Evolutionary conservation across 2,888 invertebrate species (phyloP).

Genomic region (Sphinx pinastri): DNA sequence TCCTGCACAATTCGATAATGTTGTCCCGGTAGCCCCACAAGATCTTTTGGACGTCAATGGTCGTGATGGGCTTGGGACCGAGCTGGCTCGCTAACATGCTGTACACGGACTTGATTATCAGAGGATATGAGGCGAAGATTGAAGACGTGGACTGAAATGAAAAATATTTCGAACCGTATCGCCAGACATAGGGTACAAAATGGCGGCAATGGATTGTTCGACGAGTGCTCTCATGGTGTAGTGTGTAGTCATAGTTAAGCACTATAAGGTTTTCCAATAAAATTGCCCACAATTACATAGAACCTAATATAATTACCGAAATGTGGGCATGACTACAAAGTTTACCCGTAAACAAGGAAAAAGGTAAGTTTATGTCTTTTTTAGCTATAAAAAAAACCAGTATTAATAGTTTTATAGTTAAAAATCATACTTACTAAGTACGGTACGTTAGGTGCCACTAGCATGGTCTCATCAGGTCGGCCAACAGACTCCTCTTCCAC

Average conservation of each 20-base stretch:
- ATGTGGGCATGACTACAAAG: no score
- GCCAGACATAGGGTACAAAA: not conserved
- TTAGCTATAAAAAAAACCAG: no score
- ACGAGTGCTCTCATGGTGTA: no score
- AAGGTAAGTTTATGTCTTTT: no score
- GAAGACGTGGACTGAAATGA: not conserved
- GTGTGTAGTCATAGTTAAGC: no score
- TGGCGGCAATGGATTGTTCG: not conserved
- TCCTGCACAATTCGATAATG: slow-evolving; percentile 35
- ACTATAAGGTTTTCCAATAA: no score
- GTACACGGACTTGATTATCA: slow-evolving; percentile 84
- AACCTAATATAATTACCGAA: no score
- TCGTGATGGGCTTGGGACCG: slow-evolving; percentile 82
- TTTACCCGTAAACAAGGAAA: no score
- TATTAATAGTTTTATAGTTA: no score
- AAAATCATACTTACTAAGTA: slow-evolving; percentile 83
- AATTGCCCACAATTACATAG: no score
- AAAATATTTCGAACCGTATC: not conserved
- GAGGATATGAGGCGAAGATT: slow-evolving; percentile 63
- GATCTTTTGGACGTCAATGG: slow-evolving; percentile 34
- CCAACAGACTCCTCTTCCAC: slow-evolving; percentile 86
- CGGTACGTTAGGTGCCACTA: slow-evolving; percentile 89
- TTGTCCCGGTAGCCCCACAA: slow-evolving; percentile 44
- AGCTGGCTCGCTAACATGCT: slow-evolving; percentile 82
- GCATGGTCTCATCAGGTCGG: slow-evolving; percentile 82